phyloP scores from a whole-genome alignment of 2,888 invertebrate species.

The Eupithecia abbreviata region DNA sequence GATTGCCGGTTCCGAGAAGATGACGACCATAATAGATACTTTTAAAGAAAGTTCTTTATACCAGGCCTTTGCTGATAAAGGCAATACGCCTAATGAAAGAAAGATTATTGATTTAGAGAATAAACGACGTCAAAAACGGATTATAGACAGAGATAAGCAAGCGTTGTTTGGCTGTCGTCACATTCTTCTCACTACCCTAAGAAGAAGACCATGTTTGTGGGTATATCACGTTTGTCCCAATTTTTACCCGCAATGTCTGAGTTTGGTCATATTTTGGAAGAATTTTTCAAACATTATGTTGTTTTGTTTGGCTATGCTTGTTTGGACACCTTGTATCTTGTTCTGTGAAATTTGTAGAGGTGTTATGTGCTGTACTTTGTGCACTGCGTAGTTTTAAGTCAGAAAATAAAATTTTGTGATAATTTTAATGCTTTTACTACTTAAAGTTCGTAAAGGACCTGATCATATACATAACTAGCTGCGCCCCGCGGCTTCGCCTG shows the following conservation, averaged over 20 bases:
- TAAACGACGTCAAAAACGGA: background rate
- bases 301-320: constrained; percentile 10
- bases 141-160: background rate
- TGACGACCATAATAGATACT: background rate
- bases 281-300: constrained; percentile 10
- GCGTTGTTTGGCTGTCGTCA: background rate
- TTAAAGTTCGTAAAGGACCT: no score
- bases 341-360: background rate
- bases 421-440: background rate
- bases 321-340: constrained; percentile 7
- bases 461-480: no score
- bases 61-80: constrained; percentile 4
- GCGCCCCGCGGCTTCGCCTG: no score
- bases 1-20: background rate
- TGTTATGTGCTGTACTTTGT: constrained; percentile 8
- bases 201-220: constrained; percentile 4
- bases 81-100: constrained; percentile 1
- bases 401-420: background rate
- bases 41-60: background rate
- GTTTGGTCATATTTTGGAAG: constrained; percentile 2
- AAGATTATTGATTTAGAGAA: background rate
- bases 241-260: constrained; percentile 9
- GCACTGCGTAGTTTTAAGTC: constrained; percentile 10
- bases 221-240: constrained; percentile 8
- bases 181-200: background rate